Percentiles rank a stretch among this genome's conserved stretches.
Conservation (phyloP, 2,888 invertebrate genomes). For the Clitarchus hookeri region DNA sequence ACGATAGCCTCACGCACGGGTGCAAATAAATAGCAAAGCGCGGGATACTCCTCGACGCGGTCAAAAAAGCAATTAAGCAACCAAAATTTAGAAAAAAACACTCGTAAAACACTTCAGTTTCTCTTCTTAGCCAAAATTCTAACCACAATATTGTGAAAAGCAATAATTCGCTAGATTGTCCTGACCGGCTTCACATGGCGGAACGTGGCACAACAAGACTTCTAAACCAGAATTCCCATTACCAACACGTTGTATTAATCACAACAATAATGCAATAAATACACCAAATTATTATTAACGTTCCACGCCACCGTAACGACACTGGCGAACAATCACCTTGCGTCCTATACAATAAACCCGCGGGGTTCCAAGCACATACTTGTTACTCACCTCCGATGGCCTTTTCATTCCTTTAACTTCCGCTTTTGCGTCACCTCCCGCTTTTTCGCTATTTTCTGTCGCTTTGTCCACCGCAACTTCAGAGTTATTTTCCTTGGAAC, state of each 20-base stretch:
- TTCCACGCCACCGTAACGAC: neutral
- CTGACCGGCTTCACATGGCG: slow-evolving; percentile 2
- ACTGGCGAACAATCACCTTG: neutral
- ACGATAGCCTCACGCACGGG: slow-evolving; percentile 51
- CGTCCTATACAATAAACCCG: slow-evolving; percentile 32
- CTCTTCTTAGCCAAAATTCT: neutral
- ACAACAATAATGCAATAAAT: neutral
- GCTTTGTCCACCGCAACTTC: slow-evolving; percentile 85
- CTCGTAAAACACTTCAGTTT: neutral
- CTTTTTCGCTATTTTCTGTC: slow-evolving; percentile 73
- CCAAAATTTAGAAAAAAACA: neutral
- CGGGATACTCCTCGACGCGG: slow-evolving; percentile 43
- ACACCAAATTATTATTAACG: neutral
- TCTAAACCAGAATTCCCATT: neutral
- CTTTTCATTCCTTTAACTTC: slow-evolving; percentile 86
- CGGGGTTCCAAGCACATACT: slow-evolving; percentile 26
- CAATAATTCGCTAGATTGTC: neutral
- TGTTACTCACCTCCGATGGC: slow-evolving; percentile 79
- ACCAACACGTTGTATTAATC: neutral
- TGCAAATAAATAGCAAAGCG: slow-evolving; percentile 34
- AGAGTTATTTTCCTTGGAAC: slow-evolving; percentile 81
- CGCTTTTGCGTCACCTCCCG: slow-evolving; percentile 73
- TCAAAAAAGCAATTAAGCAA: neutral
- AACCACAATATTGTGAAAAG: neutral
- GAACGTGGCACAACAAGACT: neutral